Base-by-base conservation (phyloP, 2,113 vertebrate genomes). In the Pseudopipra pipra region DNA sequence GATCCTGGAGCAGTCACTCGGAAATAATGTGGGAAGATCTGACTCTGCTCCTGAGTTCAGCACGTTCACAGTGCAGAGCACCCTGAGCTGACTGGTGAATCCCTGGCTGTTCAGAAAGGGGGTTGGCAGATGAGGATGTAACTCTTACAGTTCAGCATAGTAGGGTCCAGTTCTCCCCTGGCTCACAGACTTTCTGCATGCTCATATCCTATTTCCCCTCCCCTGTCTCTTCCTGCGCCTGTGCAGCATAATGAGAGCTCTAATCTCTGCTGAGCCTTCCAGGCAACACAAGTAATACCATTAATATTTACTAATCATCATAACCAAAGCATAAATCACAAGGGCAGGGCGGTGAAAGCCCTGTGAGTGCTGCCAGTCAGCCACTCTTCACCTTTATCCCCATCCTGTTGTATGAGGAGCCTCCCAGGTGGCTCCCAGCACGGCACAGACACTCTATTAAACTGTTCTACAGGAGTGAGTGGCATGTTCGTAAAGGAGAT, bases 341-440 rank as follows among this genome's bases (percentile, higher is more conserved):
- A 27, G 79, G 55, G 49, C 59, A 39, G 68, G 44, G 51, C 0
- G 0, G 47, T 14, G 72, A 73, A 7, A 70, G 67, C 12, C 51
- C 18, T 2, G 55, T 4, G 58, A 52, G 28, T 0, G 7, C 88
- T 71, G 77, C 59, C 73, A 39, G 23, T 16, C 83, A n/a, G 72
- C 12, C 11, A 5, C 16, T 17, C 84, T 46, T 80, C 79, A 66
- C 93, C 83, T 80, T 52, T 13, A 12, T 65, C 67, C 82, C 44
- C 37, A 9, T 0, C 1, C 3, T 16, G 49, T 30, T 31, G 35
- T 10, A 6, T 1, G 43, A 22, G 16, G 61, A 79, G 59, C 66
- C 47, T 82, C 58, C 78, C 80, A 55, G 88, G 74, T 59, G 73
- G n/a, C 66, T 87, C 82, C 63, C 89, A 61, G 90, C 79, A 3